phyloP scores from a whole-genome alignment of 2,113 vertebrate genomes.

The Corydoras sp. region DNA sequence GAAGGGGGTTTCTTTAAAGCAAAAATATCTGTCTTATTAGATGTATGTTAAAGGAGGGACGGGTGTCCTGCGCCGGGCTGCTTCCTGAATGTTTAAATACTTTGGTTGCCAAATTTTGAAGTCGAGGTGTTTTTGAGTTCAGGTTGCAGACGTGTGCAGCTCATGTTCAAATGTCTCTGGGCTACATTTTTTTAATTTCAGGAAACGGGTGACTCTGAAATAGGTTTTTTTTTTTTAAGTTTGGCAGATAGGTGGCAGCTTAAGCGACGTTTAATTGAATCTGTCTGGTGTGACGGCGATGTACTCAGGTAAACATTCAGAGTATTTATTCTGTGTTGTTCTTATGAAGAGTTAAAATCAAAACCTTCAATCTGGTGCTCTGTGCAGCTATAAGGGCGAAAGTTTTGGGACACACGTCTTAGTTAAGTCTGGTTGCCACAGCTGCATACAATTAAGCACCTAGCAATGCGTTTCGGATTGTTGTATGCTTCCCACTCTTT shows the following conservation, averaged over 20 bases:
- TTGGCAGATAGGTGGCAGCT: no score
- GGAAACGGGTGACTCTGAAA: not conserved
- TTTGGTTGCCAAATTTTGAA: not conserved
- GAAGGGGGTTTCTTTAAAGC: not conserved
- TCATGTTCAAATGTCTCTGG: not conserved
- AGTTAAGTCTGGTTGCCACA: no score
- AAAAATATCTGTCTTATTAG: not conserved
- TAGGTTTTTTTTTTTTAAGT: no score
- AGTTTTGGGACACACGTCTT: not conserved
- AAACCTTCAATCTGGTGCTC: not conserved
- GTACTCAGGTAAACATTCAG: not conserved
- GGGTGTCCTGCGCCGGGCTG: not conserved
- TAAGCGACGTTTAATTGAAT: not conserved
- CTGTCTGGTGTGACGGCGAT: not conserved
- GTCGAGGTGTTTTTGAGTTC: not conserved
- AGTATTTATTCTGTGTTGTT: constrained; percentile 23
- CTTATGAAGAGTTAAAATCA: not conserved
- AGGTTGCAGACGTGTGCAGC: not conserved
- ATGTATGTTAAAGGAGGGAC: not conserved
- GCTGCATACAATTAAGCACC: no score
- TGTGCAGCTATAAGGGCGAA: not conserved
- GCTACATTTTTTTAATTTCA: not conserved
- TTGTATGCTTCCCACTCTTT: no score
- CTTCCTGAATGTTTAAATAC: not conserved
- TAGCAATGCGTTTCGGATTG: no score